Conservation (phyloP, 1,140 invertebrate genomes). For the Camponotus vicinus region DNA sequence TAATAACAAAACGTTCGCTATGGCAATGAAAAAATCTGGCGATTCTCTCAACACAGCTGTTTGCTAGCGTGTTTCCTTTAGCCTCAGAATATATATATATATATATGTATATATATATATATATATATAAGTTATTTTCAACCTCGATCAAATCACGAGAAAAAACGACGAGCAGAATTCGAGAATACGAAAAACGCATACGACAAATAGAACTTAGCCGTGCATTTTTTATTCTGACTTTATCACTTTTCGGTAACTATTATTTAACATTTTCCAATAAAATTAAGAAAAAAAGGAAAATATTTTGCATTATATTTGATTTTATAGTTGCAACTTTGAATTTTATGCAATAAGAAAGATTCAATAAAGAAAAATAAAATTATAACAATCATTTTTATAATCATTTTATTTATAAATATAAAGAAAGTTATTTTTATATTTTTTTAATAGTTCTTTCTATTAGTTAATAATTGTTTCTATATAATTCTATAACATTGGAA, state of each 20-base stretch:
- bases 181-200: conserved; percentile 26
- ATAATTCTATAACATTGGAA: background rate
- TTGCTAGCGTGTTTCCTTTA: conserved; percentile 34
- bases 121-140: conserved; percentile 39
- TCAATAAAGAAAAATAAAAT: background rate
- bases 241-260: background rate
- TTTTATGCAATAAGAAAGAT: background rate
- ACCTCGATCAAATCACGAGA: conserved; percentile 35
- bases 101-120: too few species aligned
- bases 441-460: background rate
- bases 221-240: background rate
- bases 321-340: background rate
- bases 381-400: background rate
- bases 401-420: background rate
- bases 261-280: background rate
- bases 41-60: background rate
- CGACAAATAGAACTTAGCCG: background rate
- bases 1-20: background rate
- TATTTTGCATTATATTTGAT: background rate
- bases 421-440: too few species aligned
- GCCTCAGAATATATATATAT: conserved; percentile 35
- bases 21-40: conserved; percentile 17
- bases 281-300: background rate
- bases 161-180: background rate
- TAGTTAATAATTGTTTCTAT: background rate